phyloP scores from a whole-genome alignment of 2,888 invertebrate genomes.

The Synergus itoensis region DNA sequence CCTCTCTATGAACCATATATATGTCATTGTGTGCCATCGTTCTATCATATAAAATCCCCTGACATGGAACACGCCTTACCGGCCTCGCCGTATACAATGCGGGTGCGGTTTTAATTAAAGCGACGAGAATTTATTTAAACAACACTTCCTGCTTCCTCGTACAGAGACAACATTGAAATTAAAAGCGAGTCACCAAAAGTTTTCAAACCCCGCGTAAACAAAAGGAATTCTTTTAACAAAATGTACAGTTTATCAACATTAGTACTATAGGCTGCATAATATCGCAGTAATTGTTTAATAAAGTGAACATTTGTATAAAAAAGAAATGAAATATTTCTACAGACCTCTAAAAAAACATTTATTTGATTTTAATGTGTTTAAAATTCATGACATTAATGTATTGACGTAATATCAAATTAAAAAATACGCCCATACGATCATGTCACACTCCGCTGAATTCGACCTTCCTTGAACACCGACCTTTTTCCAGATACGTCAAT shows the following conservation, averaged over 20 bases:
- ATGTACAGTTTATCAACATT: neutral
- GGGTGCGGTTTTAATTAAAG: slow-evolving; percentile 50
- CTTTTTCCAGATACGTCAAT: slow-evolving; percentile 6
- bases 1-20: slow-evolving; percentile 1
- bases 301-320: too few species aligned
- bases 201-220: neutral
- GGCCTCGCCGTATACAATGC: slow-evolving; percentile 39
- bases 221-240: neutral
- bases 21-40: slow-evolving; percentile 48
- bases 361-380: neutral
- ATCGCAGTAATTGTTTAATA: neutral
- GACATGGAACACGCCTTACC: slow-evolving; percentile 44
- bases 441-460: neutral
- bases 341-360: neutral
- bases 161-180: slow-evolving; percentile 8
- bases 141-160: slow-evolving; percentile 52
- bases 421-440: neutral
- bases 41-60: slow-evolving; percentile 28
- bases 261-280: neutral
- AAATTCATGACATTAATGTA: neutral
- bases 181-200: neutral
- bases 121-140: slow-evolving; percentile 30
- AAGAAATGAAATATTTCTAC: neutral
- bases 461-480: slow-evolving; percentile 1
- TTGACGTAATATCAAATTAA: slow-evolving; percentile 1